phyloP scores from a whole-genome alignment of 2,113 vertebrate genomes.

The Aythya baeri region DNA sequence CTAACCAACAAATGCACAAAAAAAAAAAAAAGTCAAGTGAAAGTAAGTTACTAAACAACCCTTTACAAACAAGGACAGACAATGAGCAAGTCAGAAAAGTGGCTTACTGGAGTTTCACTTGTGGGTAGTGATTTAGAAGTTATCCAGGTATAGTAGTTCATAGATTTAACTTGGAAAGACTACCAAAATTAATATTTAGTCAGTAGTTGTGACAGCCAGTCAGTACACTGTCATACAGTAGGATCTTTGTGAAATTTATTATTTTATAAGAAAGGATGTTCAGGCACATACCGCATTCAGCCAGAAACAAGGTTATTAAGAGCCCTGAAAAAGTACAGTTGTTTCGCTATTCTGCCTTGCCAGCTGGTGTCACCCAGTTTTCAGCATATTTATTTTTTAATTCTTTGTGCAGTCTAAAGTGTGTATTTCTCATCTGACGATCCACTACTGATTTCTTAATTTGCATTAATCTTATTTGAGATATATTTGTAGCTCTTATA shows the following conservation, averaged over 20 bases:
- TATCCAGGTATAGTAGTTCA: not conserved
- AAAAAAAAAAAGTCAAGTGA: not conserved
- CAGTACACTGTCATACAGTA: not conserved
- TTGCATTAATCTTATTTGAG: not conserved
- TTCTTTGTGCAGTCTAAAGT: not conserved
- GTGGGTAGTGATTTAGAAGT: not conserved
- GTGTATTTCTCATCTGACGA: not conserved
- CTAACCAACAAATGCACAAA: not conserved
- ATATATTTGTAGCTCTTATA: not conserved
- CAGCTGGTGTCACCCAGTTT: not conserved
- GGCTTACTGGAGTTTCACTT: not conserved
- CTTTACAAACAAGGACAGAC: not conserved
- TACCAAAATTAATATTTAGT: slow-evolving; percentile 15
- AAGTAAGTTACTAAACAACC: not conserved
- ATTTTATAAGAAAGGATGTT: slow-evolving; percentile 7
- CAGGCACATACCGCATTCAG: not conserved
- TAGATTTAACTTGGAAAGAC: slow-evolving; percentile 1
- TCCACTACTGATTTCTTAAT: not conserved
- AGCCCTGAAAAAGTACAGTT: not conserved
- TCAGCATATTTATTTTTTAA: not conserved
- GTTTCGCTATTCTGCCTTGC: not conserved
- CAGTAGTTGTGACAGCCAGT: not conserved
- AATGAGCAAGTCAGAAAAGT: not conserved
- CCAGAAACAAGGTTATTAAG: not conserved
- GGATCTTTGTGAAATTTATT: slow-evolving; percentile 18